A percentile compares a stretch with the other conserved stretches of the same genome.
Conservation (phyloP, 1,140 invertebrate genomes). For the Drosophila arizonae region DNA sequence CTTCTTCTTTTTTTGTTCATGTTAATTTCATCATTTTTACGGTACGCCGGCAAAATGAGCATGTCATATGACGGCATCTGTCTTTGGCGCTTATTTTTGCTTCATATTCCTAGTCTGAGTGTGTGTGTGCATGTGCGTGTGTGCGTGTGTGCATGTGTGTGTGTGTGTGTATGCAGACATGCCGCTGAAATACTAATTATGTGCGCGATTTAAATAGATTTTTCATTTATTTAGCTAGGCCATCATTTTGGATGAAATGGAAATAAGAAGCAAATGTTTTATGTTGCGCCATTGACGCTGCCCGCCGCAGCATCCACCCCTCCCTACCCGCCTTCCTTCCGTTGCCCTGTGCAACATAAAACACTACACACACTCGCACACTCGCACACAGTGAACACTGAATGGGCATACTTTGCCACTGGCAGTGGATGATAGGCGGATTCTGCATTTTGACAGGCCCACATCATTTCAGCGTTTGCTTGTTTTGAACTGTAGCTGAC, state of each 20-base stretch:
- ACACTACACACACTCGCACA: neutral
- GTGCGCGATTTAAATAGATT: slow-evolving; percentile 81
- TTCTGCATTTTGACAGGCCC: slow-evolving; percentile 72
- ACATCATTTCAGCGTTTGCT: slow-evolving; percentile 69
- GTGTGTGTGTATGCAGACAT: slow-evolving; percentile 48
- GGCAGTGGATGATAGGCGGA: slow-evolving; percentile 25
- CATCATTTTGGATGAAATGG: slow-evolving; percentile 76
- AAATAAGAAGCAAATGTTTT: slow-evolving; percentile 79
- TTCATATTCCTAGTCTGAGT: slow-evolving; percentile 9
- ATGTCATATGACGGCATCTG: slow-evolving; percentile 70
- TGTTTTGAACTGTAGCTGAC: slow-evolving; percentile 62
- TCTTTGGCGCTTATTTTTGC: slow-evolving; percentile 54
- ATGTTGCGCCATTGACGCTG: slow-evolving; percentile 70
- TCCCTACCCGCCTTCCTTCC: no score
- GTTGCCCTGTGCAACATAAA: slow-evolving; percentile 7
- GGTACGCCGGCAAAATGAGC: slow-evolving; percentile 67
- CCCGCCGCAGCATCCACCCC: slow-evolving; percentile 15
- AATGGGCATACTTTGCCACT: neutral
- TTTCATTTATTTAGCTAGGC: slow-evolving; percentile 80
- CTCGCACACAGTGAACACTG: neutral
- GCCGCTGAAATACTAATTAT: slow-evolving; percentile 80
- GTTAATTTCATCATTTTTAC: slow-evolving; percentile 79
- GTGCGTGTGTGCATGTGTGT: neutral
- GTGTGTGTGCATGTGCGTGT: neutral
- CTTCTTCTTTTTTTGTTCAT: slow-evolving; percentile 39